These are phyloP conservation scores for Argyra leucocephala DNA, from an alignment of 2,888 invertebrate species.

Conservation along the genomic window DNA sequence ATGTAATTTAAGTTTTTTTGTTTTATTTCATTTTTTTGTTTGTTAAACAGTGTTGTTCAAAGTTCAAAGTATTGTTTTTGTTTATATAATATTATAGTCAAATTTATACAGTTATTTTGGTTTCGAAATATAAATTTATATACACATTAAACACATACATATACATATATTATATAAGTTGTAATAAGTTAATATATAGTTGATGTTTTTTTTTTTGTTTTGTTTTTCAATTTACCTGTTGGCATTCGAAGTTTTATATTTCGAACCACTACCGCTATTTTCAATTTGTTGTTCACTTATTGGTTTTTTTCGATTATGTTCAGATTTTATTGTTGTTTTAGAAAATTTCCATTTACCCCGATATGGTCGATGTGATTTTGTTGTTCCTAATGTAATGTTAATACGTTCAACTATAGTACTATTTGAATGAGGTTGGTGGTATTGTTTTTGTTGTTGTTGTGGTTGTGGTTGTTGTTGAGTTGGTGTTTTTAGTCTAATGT, in stretches of 20 bases:
- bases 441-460: neutral
- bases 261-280: slow-evolving; percentile 25
- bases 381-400: neutral
- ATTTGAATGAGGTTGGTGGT: neutral
- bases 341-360: slow-evolving; percentile 45
- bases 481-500: neutral
- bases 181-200: neutral
- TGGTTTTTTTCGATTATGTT: slow-evolving; percentile 13
- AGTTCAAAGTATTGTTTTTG: too few species aligned
- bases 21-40: too few species aligned
- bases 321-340: slow-evolving; percentile 34
- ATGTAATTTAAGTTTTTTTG: too few species aligned
- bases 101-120: too few species aligned
- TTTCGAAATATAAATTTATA: too few species aligned
- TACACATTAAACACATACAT: too few species aligned
- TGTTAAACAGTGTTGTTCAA: too few species aligned
- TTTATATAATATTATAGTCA: too few species aligned
- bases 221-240: slow-evolving; percentile 9
- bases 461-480: neutral
- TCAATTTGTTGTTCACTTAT: slow-evolving; percentile 21
- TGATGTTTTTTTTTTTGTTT: slow-evolving; percentile 4
- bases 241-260: slow-evolving; percentile 7
- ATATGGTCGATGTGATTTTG: slow-evolving; percentile 38
- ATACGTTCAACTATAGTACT: neutral
- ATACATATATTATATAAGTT: too few species aligned